Percentiles rank a stretch among this genome's conserved stretches.
These are phyloP conservation scores for Emydura subglobosa DNA, from an alignment of 2,113 vertebrate genomes.

Conservation along the genomic window DNA sequence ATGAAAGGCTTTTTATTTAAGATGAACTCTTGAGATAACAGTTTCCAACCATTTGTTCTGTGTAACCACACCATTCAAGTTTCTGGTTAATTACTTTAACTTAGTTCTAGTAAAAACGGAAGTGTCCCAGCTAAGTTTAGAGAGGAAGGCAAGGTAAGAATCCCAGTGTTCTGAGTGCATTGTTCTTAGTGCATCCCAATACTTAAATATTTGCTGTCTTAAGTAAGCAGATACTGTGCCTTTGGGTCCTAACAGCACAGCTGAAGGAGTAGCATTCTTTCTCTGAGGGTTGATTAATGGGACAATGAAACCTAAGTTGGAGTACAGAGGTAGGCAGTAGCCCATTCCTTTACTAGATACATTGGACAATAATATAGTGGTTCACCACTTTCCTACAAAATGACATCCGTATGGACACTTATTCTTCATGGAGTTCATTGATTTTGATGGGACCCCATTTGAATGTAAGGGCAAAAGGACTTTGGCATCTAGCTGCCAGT, in stretches of 20 bases:
- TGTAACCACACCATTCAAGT: neutral
- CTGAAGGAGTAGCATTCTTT: neutral
- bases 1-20: neutral
- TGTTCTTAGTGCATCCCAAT: neutral
- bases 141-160: neutral
- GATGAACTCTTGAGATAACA: neutral
- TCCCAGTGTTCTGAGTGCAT: neutral
- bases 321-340: neutral
- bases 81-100: neutral
- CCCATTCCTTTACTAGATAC: neutral
- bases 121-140: neutral
- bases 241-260: neutral
- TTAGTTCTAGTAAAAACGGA: neutral
- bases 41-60: accelerated
- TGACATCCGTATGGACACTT: neutral
- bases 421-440: neutral
- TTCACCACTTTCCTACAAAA: neutral
- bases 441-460: neutral
- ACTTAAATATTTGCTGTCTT: neutral
- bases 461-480: neutral
- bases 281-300: neutral
- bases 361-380: neutral
- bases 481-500: neutral
- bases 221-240: neutral
- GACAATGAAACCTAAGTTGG: neutral